Conservation (phyloP, 2,113 vertebrate species). For the Guaruba guarouba region DNA sequence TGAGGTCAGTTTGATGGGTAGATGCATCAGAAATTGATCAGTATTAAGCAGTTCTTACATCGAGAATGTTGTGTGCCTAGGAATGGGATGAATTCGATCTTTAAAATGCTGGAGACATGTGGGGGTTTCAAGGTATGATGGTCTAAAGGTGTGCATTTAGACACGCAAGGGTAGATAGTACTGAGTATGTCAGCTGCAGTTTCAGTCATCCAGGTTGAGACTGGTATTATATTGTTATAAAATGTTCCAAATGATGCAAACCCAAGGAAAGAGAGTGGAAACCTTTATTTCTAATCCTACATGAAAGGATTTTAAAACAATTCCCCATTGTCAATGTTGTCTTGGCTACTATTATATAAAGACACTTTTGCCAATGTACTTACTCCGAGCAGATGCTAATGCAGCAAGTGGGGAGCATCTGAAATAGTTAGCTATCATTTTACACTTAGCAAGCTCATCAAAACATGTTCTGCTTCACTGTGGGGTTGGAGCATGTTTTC, state of each 20-base stretch:
- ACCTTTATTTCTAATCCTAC: neutral
- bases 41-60: fast-evolving
- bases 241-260: neutral
- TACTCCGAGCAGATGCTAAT: neutral
- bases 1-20: neutral
- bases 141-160: neutral
- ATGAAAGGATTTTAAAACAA: neutral
- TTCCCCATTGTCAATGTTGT: neutral
- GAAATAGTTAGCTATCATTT: neutral
- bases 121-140: neutral
- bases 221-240: neutral
- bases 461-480: neutral
- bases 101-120: neutral
- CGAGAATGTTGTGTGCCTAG: neutral
- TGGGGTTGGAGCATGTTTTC: neutral
- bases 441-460: neutral
- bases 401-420: neutral
- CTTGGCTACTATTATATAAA: neutral
- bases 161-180: too few species aligned
- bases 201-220: neutral
- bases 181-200: neutral
- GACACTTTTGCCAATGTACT: neutral
- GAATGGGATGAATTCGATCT: neutral
- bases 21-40: neutral
- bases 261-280: neutral